Base-by-base conservation (phyloP, 2,113 vertebrate genomes). In the Atractosteus spatula region DNA sequence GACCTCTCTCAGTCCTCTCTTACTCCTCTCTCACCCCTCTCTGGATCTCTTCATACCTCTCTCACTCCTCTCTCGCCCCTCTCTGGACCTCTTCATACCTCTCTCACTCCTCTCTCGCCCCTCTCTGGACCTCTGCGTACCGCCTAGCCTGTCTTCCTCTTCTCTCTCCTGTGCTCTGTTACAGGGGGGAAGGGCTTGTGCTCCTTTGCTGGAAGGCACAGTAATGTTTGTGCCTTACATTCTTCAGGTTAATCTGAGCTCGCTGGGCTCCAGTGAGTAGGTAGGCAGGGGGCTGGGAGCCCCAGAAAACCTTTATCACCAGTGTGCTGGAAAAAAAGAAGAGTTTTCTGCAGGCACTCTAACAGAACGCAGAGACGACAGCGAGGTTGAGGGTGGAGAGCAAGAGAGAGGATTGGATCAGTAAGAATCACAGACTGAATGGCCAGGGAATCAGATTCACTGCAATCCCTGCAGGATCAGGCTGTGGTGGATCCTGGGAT, bases 261-360 rank as follows among this genome's bases (percentile, higher is more conserved):
- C 66, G 57, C 57, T 47, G 29, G 62, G 67, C 45, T 63, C 41
- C 41, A 55, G 69, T 71, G 59, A 75, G 65, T 14, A 12, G 41
- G 54, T 56, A 71, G 66, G 45, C 59, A 73, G 73, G 71, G 75
- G 71, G 74, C 82, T 70, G 57, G 69, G 83, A 80, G 83, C 81
- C 41, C 71, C 68, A 41, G 41, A 8, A 69, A 77, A 4, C 41
- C 62, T 42, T 5, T 8, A 55, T 42, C 54, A 10, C 56, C n/a
- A 43, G 16, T 62, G 70, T 78, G 75, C 69, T 62, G 76, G n/a
- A 42, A 59, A 43, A 43, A 29, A 29, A 29, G 29, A 29, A 29
- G 29, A 29, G 29, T 29, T 29, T 29, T 29, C 29, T 29, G 29
- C 29, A 29, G 29, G 29, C 29, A 29, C 29, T 29, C 29, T 29